Base-by-base conservation (phyloP, 2,888 invertebrate genomes). In the Yponomeuta sedellus region DNA sequence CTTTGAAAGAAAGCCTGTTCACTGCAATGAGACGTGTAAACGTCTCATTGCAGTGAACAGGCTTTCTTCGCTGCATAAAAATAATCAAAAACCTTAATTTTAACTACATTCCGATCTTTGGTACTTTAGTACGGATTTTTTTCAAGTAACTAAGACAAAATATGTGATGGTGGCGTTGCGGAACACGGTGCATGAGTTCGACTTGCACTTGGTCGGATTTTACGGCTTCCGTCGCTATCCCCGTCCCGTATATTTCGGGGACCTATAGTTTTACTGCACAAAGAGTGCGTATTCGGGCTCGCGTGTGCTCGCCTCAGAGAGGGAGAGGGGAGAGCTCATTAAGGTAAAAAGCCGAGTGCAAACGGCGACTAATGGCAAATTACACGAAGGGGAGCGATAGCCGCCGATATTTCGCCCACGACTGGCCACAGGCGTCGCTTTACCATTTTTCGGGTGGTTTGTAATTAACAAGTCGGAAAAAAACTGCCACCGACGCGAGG, bases 341-440 rank as follows among this genome's bases (percentile, higher is more conserved):
- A 91, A 89, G 88, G 87, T 90, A 88, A 88, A 91, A 91, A 89
- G 89, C 87, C 86, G 86, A 89, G 83, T 90, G 90, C 90, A 90
- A 89, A 88, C 88, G 86, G 83, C 84, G 81, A 81, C 87, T 90
- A 89, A 90, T 89, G 86, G 90, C 88, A 84, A 90, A 91, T 90
- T 87, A 90, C 90, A 87, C 88, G 90, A 89, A 88, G 88, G 91
- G 90, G 90, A 85, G 77, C 80, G 78, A 77, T 81, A 78, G 78
- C 79, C 77, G 74, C 74, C 75, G 73, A 76, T 75, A 74, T 71
- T 71, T 72, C 70, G 69, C 72, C 66, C 57, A 66, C 70, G 28
- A 61, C 44, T 22, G 67, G 65, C 61, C 68, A 64, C 65, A 64
- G 70, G 67, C 67, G 68, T 68, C 66, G 67, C 68, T 66, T 70